A percentile compares a stretch with the other conserved stretches of the same genome.
phyloP scores from a whole-genome alignment of 2,113 vertebrate genomes.

The Callaeas wilsoni region DNA sequence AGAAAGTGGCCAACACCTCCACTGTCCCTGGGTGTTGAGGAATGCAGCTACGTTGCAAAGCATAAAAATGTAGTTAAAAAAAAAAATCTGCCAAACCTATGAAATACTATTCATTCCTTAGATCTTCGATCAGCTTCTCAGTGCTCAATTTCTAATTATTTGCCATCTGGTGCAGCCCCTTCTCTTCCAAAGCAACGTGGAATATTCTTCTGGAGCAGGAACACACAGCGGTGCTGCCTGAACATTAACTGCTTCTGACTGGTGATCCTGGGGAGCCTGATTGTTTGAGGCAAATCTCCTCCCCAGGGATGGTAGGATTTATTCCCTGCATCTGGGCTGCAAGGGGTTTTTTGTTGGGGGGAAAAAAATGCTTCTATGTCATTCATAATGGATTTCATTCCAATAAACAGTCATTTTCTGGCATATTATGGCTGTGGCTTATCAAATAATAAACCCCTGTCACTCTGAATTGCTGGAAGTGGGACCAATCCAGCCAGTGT shows the following conservation, averaged over 20 bases:
- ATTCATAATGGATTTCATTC: slow-evolving; percentile 31
- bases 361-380: not conserved
- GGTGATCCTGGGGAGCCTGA: not conserved
- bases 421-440: not conserved
- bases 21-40: not conserved
- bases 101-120: not conserved
- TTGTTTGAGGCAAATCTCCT: not conserved
- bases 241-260: not conserved
- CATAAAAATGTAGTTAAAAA: not conserved
- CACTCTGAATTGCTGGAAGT: not conserved
- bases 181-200: not conserved
- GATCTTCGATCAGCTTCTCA: not conserved
- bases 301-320: slow-evolving; percentile 6
- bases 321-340: not conserved
- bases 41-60: not conserved
- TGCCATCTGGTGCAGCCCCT: slow-evolving; percentile 10
- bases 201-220: not conserved
- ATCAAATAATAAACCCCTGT: slow-evolving; percentile 40
- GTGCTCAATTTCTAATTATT: not conserved
- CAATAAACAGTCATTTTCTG: not conserved
- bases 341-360: not conserved
- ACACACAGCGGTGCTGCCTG: not conserved
- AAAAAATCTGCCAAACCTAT: not conserved
- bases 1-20: not conserved
- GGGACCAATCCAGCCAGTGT: not conserved